Evolutionary conservation across 1,140 invertebrate genomes (phyloP), one percentile per base, ranked within the genome.

Genomic region (Drosophila littoralis): DNA sequence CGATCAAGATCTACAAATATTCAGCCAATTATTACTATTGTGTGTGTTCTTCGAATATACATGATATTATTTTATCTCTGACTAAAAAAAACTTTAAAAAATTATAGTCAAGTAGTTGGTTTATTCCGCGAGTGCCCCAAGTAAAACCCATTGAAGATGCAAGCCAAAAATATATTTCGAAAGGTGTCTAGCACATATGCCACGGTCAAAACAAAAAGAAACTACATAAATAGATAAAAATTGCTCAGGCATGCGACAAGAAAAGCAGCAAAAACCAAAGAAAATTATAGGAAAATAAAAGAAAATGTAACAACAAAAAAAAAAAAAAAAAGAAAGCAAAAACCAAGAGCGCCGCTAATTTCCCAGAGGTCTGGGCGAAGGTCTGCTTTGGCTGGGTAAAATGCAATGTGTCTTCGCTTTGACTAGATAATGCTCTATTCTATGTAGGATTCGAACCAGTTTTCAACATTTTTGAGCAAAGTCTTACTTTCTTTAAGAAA

Each of bases 291-390:
- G 33, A 57, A 59, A 59, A 52, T 52, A 22, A 33, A 46, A 12
- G 52, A 35, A 57, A 60, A 57, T 52, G 52, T 45, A 42, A 50
- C 66, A 75, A 50, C 42, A 36, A 36, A 40, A 42, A 10, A 63
- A 17, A 54, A 58, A 60, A 36, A 59, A 52, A 33, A 55, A 13
- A 59, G 17, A 36, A 17, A 28, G 22, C 22, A 22, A 32, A 48
- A 50, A 42, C 50, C 40, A 66, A 46, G 42, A 72, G 40, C 46
- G 33, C 22, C 36, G 48, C 36, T 71, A 71, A 75, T 71, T 75
- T 65, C 50, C 38, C 57, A 55, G 58, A 77, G 75, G 69, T 73
- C 75, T 76, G 58, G 58, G 66, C 67, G 64, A 76, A 79, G 74
- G 68, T 63, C 61, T 70, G 36, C 36, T 22, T 12, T 38, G 54